phyloP scores from a whole-genome alignment of 1,140 invertebrate species.

The Hormaphis cornu region DNA sequence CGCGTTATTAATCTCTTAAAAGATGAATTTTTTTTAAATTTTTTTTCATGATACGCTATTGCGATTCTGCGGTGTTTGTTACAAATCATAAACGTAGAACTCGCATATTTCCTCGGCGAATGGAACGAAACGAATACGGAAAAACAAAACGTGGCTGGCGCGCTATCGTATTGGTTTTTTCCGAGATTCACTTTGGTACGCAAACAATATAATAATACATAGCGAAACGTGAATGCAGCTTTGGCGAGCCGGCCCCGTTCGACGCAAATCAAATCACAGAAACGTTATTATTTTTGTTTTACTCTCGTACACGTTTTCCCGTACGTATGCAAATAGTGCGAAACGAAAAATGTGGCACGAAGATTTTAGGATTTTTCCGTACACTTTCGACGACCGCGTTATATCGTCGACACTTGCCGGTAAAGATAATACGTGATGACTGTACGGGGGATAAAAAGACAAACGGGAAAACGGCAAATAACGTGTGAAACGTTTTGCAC shows the following conservation, averaged over 20 bases:
- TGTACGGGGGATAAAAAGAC: background rate
- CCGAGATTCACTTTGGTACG: slow-evolving; percentile 12
- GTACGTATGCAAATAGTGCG: slow-evolving; percentile 3
- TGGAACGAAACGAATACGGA: too few relatives aligned
- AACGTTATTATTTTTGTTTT: slow-evolving; percentile 6
- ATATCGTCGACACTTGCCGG: slow-evolving; percentile 8
- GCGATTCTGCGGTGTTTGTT: too few relatives aligned
- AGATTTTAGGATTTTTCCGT: slow-evolving; percentile 9
- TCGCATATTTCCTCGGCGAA: too few relatives aligned
- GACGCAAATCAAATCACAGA: background rate
- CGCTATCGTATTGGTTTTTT: background rate
- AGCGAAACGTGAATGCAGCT: background rate
- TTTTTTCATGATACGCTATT: too few relatives aligned
- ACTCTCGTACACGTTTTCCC: background rate
- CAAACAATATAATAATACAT: slow-evolving; percentile 15
- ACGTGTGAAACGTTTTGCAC: background rate
- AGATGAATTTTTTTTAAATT: too few relatives aligned
- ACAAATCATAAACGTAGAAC: too few relatives aligned
- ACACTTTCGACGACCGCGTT: too few relatives aligned
- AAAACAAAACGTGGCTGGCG: background rate
- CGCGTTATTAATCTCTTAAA: too few relatives aligned
- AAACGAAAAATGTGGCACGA: background rate
- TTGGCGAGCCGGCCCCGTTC: background rate
- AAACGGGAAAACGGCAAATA: slow-evolving; percentile 1
- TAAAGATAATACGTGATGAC: background rate